A percentile compares a stretch with the other conserved stretches of the same genome.
Evolutionary conservation across 2,888 invertebrate genomes (phyloP).

Genomic region (Spilarctia lutea): DNA sequence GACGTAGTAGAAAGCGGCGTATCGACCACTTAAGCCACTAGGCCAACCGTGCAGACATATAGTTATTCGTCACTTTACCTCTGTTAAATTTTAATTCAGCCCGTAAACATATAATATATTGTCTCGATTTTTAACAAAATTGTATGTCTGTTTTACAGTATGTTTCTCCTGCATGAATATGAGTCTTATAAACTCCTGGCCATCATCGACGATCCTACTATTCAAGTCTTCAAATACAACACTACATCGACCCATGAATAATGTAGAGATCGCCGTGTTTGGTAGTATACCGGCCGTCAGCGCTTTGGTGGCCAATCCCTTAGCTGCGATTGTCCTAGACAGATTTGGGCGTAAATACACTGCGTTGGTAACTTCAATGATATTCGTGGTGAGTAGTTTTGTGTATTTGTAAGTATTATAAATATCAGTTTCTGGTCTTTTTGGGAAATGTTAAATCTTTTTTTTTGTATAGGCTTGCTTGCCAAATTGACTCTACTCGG

Average conservation of each 20-base stretch:
- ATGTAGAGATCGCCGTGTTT: not conserved
- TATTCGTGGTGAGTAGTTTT: not conserved
- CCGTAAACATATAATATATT: too few species aligned
- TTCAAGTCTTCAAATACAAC: not conserved
- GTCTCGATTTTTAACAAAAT: conserved; percentile 25
- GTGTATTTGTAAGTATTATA: not conserved
- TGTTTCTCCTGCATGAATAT: not conserved
- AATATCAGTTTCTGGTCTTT: too few species aligned
- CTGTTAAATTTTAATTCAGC: too few species aligned
- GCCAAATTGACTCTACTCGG: too few species aligned
- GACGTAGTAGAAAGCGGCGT: too few species aligned
- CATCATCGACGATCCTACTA: not conserved
- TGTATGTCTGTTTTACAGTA: not conserved
- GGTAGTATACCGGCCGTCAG: not conserved
- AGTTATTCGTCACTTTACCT: too few species aligned
- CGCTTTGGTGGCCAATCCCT: not conserved
- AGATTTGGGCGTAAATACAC: conserved; percentile 3
- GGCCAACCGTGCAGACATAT: too few species aligned
- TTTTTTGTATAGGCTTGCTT: too few species aligned
- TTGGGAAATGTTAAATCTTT: too few species aligned
- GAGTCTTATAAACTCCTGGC: conserved; percentile 1
- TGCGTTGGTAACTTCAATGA: not conserved
- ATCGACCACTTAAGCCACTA: too few species aligned
- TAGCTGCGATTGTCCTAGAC: not conserved
- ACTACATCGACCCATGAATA: not conserved